Evolutionary conservation across 2,888 invertebrate genomes (phyloP).

Genomic region (Notocelia uddmanniana): DNA sequence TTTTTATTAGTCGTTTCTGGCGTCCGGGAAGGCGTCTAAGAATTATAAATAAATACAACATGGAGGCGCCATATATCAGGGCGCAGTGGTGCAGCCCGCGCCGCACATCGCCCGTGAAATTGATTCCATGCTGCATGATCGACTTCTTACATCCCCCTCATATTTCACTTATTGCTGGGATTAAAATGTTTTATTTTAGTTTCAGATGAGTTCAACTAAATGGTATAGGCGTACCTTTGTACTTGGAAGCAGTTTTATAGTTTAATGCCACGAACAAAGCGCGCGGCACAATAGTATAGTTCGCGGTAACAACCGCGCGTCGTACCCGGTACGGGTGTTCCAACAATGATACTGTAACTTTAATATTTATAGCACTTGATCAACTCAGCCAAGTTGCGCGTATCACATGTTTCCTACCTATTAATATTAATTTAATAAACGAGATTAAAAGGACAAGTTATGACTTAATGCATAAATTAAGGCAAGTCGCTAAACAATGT

Average conservation of each 20-base stretch:
- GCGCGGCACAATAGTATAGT: conserved; percentile 79
- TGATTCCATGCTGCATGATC: conserved; percentile 58
- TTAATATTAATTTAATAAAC: conserved; percentile 56
- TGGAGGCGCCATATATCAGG: conserved; percentile 68
- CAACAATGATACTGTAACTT: conserved; percentile 83
- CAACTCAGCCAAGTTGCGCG: conserved; percentile 70
- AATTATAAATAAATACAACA: conserved; percentile 70
- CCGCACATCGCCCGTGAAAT: conserved; percentile 70
- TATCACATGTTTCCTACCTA: conserved; percentile 55
- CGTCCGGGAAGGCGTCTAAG: conserved; percentile 64
- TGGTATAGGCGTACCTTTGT: conserved; percentile 31
- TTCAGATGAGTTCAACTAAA: conserved; percentile 25
- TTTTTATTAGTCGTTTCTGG: conserved; percentile 54
- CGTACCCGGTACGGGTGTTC: conserved; percentile 65
- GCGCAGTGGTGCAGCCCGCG: conserved; percentile 59
- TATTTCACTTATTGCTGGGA: conserved; percentile 44
- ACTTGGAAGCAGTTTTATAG: conserved; percentile 41
- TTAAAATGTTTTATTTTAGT: conserved; percentile 28
- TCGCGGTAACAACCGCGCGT: conserved; percentile 68
- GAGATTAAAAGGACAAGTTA: conserved; percentile 67
- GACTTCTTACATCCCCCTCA: conserved; percentile 32
- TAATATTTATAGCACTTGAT: conserved; percentile 84
- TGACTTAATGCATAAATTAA: conserved; percentile 74
- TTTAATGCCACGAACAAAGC: conserved; percentile 75
- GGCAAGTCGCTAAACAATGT: conserved; percentile 75